Evolutionary conservation across 1,140 invertebrate genomes (phyloP), one percentile per base, ranked within the genome.

Genomic region (Sitophilus oryzae): DNA sequence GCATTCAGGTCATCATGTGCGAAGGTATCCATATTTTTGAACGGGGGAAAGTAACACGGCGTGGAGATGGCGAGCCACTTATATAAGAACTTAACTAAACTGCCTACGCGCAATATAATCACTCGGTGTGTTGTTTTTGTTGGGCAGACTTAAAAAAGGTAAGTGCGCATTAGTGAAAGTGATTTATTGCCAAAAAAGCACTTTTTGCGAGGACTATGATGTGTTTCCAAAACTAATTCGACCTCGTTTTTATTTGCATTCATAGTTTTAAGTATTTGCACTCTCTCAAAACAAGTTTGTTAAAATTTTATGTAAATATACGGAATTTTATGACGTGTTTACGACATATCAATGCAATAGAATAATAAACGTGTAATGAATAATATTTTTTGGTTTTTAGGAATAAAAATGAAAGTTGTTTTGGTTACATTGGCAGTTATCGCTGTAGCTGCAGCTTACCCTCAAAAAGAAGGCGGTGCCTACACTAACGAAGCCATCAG

Each of bases 401-500:
- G n/a, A n/a, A 30, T 30, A 30, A 30, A 30, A 30, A 30, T 30
- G 25, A 30, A 30, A 30, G 25, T 30, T 11, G 25, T 30, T 6
- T 30, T 30, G 5, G 5, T 30, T 30, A 11, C 25, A 55, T 60
- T 77, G 51, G 71, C 75, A 58, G 11, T 73, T 16, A 62, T 77
- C 44, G 74, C 78, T 53, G 73, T 74, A 49, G 62, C 71, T 16
- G 76, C 72, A 34, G 63, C 73, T 3, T 80, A 80, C n/a, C 77
- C 77, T 30, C 83, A 86, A 71, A 81, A 86, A 58, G 88, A 90
- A 61, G 88, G 88, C 0, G 82, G 84, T 18, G 80, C 79, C 46
- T 90, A 88, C 71, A 86, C 85, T 53, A 86, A 88, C 62, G 88
- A 90, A 67, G 88, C 88, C n/a, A 89, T 90, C 64, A 79, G 82